Percentiles rank a stretch among this genome's conserved stretches.
These are phyloP conservation scores for Manis pentadactyla DNA, from an alignment of 2,797 vertebrate genomes.

Conservation along the genomic window DNA sequence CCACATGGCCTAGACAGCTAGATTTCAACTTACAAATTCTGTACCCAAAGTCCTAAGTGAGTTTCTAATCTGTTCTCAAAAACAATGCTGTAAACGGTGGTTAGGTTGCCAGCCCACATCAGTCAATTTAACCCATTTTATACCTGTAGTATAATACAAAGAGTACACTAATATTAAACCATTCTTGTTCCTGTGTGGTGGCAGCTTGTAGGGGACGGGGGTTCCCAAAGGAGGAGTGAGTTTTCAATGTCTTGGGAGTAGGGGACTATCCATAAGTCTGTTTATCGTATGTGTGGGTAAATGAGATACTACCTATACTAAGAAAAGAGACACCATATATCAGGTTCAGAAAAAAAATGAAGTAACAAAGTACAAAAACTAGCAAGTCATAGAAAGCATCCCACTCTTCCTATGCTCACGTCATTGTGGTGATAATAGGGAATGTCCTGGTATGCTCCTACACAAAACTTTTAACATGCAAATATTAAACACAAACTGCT, in stretches of 20 bases:
- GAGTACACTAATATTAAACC: background rate
- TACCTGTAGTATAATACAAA: background rate
- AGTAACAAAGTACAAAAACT: background rate
- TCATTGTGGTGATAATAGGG: background rate
- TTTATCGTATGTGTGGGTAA: background rate
- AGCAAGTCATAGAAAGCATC: conserved; percentile 9
- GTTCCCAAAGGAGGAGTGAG: background rate
- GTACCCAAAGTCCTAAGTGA: background rate
- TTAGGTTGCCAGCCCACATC: background rate
- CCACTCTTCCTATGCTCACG: background rate
- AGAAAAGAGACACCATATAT: background rate
- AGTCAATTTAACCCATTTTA: conserved; percentile 21
- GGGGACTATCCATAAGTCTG: background rate
- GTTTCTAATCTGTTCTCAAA: background rate
- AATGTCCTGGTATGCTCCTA: background rate
- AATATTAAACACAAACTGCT: background rate
- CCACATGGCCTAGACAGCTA: background rate
- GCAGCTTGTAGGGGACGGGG: background rate
- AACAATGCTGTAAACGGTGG: background rate
- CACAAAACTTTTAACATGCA: background rate
- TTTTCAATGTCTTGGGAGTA: background rate
- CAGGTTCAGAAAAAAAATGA: background rate
- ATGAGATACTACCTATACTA: background rate
- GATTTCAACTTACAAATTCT: background rate
- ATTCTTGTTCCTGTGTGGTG: background rate